Evolutionary conservation across 2,797 vertebrate genomes (phyloP).

Genomic region (Rhincodon typus): DNA sequence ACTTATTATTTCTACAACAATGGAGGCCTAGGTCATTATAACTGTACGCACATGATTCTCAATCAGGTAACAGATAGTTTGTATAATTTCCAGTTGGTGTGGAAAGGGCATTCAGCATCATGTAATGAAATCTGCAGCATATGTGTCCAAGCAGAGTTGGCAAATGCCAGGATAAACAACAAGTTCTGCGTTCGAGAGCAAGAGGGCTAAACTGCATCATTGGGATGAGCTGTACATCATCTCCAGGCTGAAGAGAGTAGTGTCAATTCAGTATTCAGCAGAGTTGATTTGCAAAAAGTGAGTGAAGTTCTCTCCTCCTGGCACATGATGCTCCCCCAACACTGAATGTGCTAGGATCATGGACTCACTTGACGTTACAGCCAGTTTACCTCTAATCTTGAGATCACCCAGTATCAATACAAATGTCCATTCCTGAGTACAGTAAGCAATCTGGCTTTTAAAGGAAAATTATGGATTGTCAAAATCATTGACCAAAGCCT

Average conservation of each 20-base stretch:
- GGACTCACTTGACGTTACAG: not conserved
- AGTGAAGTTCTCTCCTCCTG: not conserved
- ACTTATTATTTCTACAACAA: not conserved
- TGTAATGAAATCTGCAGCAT: too few species aligned
- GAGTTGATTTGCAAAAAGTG: too few species aligned
- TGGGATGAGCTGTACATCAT: not conserved
- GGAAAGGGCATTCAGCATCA: too few species aligned
- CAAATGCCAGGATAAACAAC: not conserved
- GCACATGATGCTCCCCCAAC: not conserved
- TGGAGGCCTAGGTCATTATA: not conserved
- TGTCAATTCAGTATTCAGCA: not conserved
- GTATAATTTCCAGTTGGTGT: not conserved
- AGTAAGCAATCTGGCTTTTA: not conserved
- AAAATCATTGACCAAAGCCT: not conserved
- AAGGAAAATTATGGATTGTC: not conserved
- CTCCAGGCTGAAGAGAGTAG: not conserved
- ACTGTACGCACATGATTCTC: too few species aligned
- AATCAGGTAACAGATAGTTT: not conserved
- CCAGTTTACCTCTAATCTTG: not conserved
- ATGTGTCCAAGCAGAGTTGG: not conserved
- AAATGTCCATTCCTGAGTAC: not conserved
- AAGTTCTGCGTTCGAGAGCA: not conserved
- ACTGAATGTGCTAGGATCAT: not conserved
- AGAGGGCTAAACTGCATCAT: not conserved
- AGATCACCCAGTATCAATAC: not conserved